phyloP scores from a whole-genome alignment of 2,888 invertebrate species.

The Sinodicranocentrus sp. region DNA sequence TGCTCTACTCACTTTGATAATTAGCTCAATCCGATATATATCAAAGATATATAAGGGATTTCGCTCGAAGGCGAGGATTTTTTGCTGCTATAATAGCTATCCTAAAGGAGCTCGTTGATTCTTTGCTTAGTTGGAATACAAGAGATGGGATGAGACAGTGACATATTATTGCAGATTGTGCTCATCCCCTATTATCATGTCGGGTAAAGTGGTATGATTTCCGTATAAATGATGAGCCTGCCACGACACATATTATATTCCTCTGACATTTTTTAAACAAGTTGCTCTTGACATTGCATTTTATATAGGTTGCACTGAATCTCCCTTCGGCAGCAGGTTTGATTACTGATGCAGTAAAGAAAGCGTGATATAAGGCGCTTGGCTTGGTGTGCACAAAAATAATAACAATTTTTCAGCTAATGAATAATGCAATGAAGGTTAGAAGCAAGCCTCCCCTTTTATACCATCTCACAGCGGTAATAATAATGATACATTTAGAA shows the following conservation, averaged over 20 bases:
- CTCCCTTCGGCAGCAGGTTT: background rate
- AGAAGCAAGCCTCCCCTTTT: background rate
- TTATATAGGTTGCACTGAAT: background rate
- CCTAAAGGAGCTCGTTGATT: no score
- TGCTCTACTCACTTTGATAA: no score
- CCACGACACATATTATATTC: background rate
- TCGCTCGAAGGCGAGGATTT: no score
- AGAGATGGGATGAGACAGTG: slow-evolving; percentile 46
- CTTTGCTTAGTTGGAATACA: no score
- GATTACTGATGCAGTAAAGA: background rate
- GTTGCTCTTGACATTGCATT: background rate
- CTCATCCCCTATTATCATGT: background rate
- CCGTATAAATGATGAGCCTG: background rate
- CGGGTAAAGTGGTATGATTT: no score
- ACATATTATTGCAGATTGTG: slow-evolving; percentile 43
- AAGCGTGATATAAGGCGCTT: background rate
- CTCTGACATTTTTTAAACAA: background rate
- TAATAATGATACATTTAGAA: slow-evolving; percentile 31
- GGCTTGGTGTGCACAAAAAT: no score
- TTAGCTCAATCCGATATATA: no score
- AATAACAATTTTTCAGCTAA: slow-evolving; percentile 1
- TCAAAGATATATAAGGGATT: no score
- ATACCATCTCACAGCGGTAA: no score
- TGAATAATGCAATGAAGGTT: slow-evolving; percentile 12
- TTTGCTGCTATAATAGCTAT: no score